Percentiles rank a stretch among this genome's conserved stretches.
phyloP scores from a whole-genome alignment of 2,113 vertebrate genomes.

The Physeter macrocephalus region DNA sequence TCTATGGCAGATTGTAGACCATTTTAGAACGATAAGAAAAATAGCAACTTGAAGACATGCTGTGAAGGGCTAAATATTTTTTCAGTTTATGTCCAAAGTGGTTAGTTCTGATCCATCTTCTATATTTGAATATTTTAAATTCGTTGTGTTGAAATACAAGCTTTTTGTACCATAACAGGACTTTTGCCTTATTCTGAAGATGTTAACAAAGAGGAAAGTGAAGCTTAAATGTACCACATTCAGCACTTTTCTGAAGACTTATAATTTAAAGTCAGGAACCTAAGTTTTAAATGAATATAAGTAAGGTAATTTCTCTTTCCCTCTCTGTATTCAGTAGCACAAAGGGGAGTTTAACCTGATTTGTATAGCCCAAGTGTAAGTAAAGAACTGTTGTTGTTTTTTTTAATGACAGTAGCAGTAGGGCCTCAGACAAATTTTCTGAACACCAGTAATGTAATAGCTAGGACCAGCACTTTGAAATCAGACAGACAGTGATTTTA shows the following conservation, averaged over 20 bases:
- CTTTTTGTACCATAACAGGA: not conserved
- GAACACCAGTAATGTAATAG: not conserved
- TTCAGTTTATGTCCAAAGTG: slow-evolving; percentile 35
- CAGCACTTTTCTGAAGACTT: slow-evolving; percentile 5
- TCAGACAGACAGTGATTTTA: slow-evolving; percentile 9
- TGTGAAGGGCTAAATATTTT: slow-evolving; percentile 55
- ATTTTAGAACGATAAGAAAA: slow-evolving; percentile 66
- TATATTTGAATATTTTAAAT: slow-evolving; percentile 31
- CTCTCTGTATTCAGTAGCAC: not conserved
- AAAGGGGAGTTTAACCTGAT: not conserved
- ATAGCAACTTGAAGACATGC: slow-evolving; percentile 28
- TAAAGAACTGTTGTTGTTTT: not conserved
- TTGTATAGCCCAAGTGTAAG: not conserved
- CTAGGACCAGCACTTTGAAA: slow-evolving; percentile 20
- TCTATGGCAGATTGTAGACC: slow-evolving; percentile 71
- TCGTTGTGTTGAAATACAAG: not conserved
- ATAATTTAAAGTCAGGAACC: not conserved
- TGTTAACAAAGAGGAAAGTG: slow-evolving; percentile 17
- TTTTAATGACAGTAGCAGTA: not conserved
- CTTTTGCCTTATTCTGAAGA: slow-evolving; percentile 6
- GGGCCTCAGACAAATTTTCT: not conserved
- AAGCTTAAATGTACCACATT: slow-evolving; percentile 13
- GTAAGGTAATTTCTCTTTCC: slow-evolving; percentile 20
- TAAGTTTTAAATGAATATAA: slow-evolving; percentile 44
- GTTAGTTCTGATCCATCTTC: slow-evolving; percentile 34